Conservation (phyloP, 2,888 invertebrate species). For the Hemistola chrysoprasaria region DNA sequence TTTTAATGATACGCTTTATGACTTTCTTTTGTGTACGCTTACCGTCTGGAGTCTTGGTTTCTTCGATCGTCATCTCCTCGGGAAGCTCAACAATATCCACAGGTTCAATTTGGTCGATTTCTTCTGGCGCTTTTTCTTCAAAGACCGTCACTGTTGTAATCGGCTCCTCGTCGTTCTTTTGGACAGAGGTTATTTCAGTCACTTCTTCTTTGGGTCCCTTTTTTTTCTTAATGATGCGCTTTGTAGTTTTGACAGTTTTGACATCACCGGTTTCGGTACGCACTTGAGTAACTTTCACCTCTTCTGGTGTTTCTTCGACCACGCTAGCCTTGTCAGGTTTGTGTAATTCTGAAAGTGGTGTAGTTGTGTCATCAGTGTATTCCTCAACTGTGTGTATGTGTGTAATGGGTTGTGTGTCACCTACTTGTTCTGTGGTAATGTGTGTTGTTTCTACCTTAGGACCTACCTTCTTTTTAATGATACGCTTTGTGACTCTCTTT, state of each 20-base stretch:
- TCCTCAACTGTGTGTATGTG: constrained; percentile 32
- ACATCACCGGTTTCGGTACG: constrained; percentile 45
- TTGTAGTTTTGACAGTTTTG: constrained; percentile 36
- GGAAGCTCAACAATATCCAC: constrained; percentile 46
- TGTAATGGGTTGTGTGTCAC: constrained; percentile 35
- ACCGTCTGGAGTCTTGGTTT: constrained; percentile 41
- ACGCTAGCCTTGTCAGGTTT: constrained; percentile 41
- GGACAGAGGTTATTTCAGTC: constrained; percentile 67
- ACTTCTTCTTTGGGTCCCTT: constrained; percentile 42
- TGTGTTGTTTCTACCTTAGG: constrained; percentile 53
- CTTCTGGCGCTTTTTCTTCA: constrained; percentile 35
- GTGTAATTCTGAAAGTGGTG: constrained; percentile 32
- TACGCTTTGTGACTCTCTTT: constrained; percentile 40
- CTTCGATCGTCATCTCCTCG: constrained; percentile 48
- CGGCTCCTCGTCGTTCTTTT: constrained; percentile 55
- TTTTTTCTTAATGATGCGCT: constrained; percentile 52
- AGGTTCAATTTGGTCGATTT: constrained; percentile 20
- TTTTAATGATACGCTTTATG: constrained; percentile 59
- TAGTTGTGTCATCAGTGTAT: constrained; percentile 44
- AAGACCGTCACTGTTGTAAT: constrained; percentile 40
- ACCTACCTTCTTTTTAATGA: constrained; percentile 66
- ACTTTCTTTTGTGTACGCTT: constrained; percentile 45
- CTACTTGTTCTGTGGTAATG: constrained; percentile 44
- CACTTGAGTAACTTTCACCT: constrained; percentile 28
- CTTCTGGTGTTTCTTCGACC: constrained; percentile 39